Conservation (phyloP, 2,888 invertebrate genomes). For the Embidobia sp. region DNA sequence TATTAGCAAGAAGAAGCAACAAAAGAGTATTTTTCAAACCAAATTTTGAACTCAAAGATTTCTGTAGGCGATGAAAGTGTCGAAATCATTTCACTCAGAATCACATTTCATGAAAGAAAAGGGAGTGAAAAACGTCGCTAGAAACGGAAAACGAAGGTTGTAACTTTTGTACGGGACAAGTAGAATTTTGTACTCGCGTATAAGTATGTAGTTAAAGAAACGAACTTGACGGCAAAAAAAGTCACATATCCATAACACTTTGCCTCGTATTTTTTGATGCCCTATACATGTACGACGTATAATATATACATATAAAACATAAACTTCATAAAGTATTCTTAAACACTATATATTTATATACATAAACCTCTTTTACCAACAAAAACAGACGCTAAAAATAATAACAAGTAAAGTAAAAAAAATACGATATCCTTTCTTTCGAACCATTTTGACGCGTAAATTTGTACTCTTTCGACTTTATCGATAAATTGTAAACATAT, state of each 20-base stretch:
- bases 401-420: not conserved
- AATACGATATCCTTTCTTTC: no score
- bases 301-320: slow-evolving; percentile 38
- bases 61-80: slow-evolving; percentile 52
- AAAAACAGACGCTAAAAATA: not conserved
- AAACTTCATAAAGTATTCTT: slow-evolving; percentile 49
- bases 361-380: slow-evolving; percentile 36
- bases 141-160: slow-evolving; percentile 50
- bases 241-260: slow-evolving; percentile 65
- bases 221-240: slow-evolving; percentile 54
- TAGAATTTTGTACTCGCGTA: slow-evolving; percentile 58
- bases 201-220: slow-evolving; percentile 58
- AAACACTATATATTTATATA: slow-evolving; percentile 60
- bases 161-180: slow-evolving; percentile 60
- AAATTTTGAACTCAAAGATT: slow-evolving; percentile 41
- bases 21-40: slow-evolving; percentile 46
- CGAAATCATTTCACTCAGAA: slow-evolving; percentile 31
- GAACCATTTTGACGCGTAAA: not conserved
- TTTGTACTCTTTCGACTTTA: slow-evolving; percentile 22
- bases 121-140: slow-evolving; percentile 26
- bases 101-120: slow-evolving; percentile 34
- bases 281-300: slow-evolving; percentile 62
- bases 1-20: no score
- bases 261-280: slow-evolving; percentile 66
- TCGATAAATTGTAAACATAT: slow-evolving; percentile 49